Conservation (phyloP, 2,888 invertebrate species). For the Thalpophila matura region DNA sequence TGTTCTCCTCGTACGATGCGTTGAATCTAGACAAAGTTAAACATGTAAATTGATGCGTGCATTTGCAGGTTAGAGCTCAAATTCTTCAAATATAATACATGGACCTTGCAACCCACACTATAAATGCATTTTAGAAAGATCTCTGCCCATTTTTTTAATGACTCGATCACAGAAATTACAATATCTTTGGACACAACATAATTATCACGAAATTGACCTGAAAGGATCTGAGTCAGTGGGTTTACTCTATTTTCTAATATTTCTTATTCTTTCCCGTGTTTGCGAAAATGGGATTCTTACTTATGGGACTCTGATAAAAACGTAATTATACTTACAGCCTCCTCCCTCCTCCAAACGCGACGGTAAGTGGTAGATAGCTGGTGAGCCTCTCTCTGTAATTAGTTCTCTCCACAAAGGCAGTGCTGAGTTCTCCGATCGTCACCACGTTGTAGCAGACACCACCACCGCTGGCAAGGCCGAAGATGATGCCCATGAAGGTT, state of each 20-base stretch:
- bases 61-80: too few relatives aligned
- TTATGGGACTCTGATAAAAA: too few relatives aligned
- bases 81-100: too few relatives aligned
- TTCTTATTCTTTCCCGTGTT: not conserved
- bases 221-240: slow-evolving; percentile 16
- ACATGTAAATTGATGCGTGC: too few relatives aligned
- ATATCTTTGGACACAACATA: too few relatives aligned
- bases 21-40: slow-evolving; percentile 81
- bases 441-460: slow-evolving; percentile 90
- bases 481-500: slow-evolving; percentile 75
- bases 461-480: slow-evolving; percentile 81
- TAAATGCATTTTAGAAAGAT: not conserved
- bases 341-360: slow-evolving; percentile 81
- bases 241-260: not conserved
- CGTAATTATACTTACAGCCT: slow-evolving; percentile 83
- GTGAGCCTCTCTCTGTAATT: slow-evolving; percentile 73
- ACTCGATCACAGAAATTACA: too few relatives aligned
- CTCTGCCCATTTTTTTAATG: too few relatives aligned
- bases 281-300: too few relatives aligned
- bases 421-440: slow-evolving; percentile 92
- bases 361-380: slow-evolving; percentile 78
- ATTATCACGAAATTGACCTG: not conserved
- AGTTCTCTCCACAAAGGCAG: slow-evolving; percentile 90
- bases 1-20: slow-evolving; percentile 85
- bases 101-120: too few relatives aligned